phyloP scores from a whole-genome alignment of 2,888 invertebrate genomes.

The Tinea trinotella region DNA sequence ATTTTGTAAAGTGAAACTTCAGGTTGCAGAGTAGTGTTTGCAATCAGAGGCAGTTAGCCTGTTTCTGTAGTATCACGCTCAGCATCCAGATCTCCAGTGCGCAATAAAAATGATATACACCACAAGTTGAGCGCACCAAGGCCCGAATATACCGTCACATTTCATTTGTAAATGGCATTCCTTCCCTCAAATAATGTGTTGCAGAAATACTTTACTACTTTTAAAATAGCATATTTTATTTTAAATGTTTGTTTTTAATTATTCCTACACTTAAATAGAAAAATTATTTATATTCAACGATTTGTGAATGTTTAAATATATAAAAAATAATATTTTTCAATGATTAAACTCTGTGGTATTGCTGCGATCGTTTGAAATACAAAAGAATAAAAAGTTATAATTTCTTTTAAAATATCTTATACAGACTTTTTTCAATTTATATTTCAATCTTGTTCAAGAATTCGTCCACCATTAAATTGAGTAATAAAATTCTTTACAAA shows the following conservation, averaged over 20 bases:
- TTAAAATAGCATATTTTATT: conserved; percentile 7
- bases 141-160: conserved; percentile 24
- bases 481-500: conserved; percentile 17
- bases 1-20: neutral
- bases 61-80: conserved; percentile 9
- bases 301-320: neutral
- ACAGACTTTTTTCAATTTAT: conserved; percentile 6
- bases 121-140: conserved; percentile 27
- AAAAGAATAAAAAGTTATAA: conserved; percentile 10
- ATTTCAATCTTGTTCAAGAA: conserved; percentile 8
- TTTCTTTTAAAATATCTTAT: neutral
- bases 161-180: conserved; percentile 28
- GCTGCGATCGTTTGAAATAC: neutral
- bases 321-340: neutral
- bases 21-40: conserved; percentile 5
- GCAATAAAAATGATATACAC: conserved; percentile 42
- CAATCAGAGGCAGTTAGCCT: conserved; percentile 10
- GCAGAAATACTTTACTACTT: conserved; percentile 8
- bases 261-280: too few species aligned
- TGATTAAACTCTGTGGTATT: neutral
- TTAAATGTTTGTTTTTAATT: neutral
- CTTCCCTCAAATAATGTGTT: conserved; percentile 18
- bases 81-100: conserved; percentile 23
- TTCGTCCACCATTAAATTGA: conserved; percentile 14
- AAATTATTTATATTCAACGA: too few species aligned